Evolutionary conservation across 2,113 vertebrate genomes (phyloP), one percentile per base, ranked within the genome.

Genomic region (Perca fluviatilis): DNA sequence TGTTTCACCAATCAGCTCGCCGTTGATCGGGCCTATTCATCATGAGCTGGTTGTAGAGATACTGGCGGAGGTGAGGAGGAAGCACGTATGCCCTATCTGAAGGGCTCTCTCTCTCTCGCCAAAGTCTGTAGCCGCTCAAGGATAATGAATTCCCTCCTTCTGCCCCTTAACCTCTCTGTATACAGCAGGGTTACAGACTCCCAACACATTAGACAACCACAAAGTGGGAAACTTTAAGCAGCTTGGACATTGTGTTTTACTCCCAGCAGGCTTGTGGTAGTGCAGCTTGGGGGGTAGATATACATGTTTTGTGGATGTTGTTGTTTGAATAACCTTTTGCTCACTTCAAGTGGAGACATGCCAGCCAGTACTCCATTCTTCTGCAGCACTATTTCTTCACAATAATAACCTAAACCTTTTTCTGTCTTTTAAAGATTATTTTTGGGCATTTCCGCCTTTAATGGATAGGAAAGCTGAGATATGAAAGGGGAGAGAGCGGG

Each of bases 11-110:
- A 89, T 90, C 87, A 89, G 81, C 82, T 74, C 40, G 13, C 74
- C 30, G 47, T 54, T 85, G 86, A 91, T 90, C 58, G 57, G 79
- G 79, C 80, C 89, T 80, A 94, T 95, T 95, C 83, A 94, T 94
- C 94, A 94, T 50, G 61, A 73, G 84, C 80, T 82, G 64, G 56
- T 83, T 83, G 86, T 81, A 84, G 84, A 89, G 89, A 89, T 86
- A 87, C 84, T 69, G 83, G 85, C 51, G 79, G 84, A 90, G 86
- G 84, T 82, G 82, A 86, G 85, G 49, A 63, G 62, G 73, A 74
- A 53, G 84, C 86, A 87, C 27, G 67, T 67, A 25, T 71, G 88
- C 74, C 81, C 83, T 85, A 85, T 90, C 84, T 92, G 86, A 93
- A 92, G 87, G 87, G 27, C 27, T 91, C 89, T 86, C 78, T 61